Evolutionary conservation across 2,888 invertebrate genomes (phyloP), one percentile per base, ranked within the genome.

Genomic region (Sinodicranocentrus sp.): DNA sequence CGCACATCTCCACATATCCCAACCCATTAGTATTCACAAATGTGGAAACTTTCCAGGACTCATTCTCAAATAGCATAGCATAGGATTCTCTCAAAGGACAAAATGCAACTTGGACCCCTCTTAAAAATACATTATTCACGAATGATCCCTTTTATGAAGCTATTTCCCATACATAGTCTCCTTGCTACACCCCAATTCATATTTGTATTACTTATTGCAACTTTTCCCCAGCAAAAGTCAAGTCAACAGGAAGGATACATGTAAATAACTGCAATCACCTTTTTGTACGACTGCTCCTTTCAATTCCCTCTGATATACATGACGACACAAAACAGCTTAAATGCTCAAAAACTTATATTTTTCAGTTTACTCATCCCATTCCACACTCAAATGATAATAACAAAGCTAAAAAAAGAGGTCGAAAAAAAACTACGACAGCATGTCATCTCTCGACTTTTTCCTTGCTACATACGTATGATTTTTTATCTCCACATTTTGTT

Each of bases 291-390:
- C n/a, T n/a, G n/a, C n/a, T n/a, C n/a, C 13, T 48, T 48, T n/a
- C 48, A 48, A n/a, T 48, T n/a, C 15, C 5, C 48, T 10, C 48
- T n/a, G n/a, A 48, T 48, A n/a, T 48, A 3, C 48, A 15, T 3
- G 2, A 48, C 15, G n/a, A n/a, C 48, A 48, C n/a, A 10, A 3
- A 3, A 48, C 33, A n/a, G 48, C n/a, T 48, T 48, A 10, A 48
- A 48, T 48, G 10, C 48, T n/a, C 48, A 6, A 48, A n/a, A 33
- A 33, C 33, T 33, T 33, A 10, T 33, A 33, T 48, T 44, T 44
- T 25, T 48, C 15, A 48, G 23, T 54, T 54, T 70, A 70, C 70
- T 70, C 19, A n/a, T 70, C 17, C 68, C 68, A 52, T 48, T 70
- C n/a, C 21, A 15, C 5, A 26, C 70, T 10, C 33, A 33, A 25